Conservation (phyloP, 2,113 vertebrate genomes). For the Candoia aspera region DNA sequence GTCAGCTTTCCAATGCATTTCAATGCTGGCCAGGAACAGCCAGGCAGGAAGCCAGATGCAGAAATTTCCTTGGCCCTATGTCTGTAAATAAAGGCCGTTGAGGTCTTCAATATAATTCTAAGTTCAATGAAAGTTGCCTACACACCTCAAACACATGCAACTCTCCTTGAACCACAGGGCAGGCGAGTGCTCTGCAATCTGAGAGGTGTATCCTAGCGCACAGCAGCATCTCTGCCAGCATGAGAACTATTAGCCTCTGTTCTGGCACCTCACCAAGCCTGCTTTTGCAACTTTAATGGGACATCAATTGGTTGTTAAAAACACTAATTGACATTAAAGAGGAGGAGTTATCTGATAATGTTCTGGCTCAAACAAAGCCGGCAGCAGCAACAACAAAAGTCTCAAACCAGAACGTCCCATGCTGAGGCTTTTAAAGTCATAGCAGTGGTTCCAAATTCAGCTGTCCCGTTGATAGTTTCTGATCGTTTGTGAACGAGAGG, state of each 20-base stretch:
- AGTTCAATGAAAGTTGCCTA: neutral
- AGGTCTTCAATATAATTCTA: neutral
- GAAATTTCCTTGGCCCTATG: neutral
- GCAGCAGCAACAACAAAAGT: neutral
- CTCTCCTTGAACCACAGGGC: neutral
- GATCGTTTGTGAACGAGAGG: too few species aligned
- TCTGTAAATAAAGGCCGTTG: slow-evolving; percentile 12
- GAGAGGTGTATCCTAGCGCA: slow-evolving; percentile 25
- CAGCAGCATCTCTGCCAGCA: neutral
- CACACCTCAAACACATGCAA: neutral
- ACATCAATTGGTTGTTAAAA: slow-evolving; percentile 58
- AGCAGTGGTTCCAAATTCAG: too few species aligned
- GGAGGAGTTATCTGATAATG: slow-evolving; percentile 55
- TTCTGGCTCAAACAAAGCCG: slow-evolving; percentile 4
- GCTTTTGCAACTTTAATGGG: slow-evolving; percentile 57
- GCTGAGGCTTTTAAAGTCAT: neutral
- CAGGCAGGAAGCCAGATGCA: slow-evolving; percentile 5
- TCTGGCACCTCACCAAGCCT: slow-evolving; percentile 58
- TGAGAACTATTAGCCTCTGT: neutral
- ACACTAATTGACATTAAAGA: slow-evolving; percentile 58
- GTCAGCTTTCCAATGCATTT: neutral
- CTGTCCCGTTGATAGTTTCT: neutral
- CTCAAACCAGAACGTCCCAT: neutral
- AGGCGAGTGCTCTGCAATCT: slow-evolving; percentile 34
- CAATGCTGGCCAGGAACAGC: neutral